Evolutionary conservation across 2,797 vertebrate species (phyloP).

Genomic region (Tachyglossus aculeatus): DNA sequence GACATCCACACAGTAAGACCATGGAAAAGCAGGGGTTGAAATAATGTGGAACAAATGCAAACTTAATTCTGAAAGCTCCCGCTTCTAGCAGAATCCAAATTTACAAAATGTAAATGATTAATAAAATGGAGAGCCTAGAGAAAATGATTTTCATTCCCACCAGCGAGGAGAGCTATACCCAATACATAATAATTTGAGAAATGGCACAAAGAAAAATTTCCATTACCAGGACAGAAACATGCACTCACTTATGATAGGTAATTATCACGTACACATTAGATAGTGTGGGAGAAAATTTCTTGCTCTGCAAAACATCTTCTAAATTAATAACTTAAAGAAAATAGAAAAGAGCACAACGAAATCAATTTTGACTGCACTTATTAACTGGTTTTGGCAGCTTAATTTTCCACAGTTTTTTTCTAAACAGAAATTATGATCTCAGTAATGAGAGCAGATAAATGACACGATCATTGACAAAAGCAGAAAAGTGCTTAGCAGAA

Average conservation of each 20-base stretch:
- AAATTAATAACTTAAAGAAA: background rate
- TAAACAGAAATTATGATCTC: background rate
- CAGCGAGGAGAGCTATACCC: no score
- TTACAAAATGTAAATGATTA: no score
- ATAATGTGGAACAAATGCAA: no score
- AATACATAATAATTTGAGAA: background rate
- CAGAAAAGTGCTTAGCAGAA: background rate
- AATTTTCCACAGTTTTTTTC: background rate
- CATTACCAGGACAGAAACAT: background rate
- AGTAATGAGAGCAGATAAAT: background rate
- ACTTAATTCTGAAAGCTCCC: no score
- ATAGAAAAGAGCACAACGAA: background rate
- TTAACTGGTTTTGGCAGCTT: background rate
- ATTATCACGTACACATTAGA: background rate
- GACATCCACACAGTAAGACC: no score
- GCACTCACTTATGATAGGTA: background rate
- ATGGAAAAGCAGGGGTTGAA: no score
- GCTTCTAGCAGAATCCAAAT: no score
- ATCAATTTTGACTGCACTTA: background rate
- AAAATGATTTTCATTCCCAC: no score
- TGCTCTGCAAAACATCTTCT: background rate
- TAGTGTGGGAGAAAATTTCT: background rate
- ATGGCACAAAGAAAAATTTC: background rate
- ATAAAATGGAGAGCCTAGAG: no score
- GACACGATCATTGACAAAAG: background rate